phyloP scores from a whole-genome alignment of 2,797 vertebrate genomes.

The Acanthopagrus latus region DNA sequence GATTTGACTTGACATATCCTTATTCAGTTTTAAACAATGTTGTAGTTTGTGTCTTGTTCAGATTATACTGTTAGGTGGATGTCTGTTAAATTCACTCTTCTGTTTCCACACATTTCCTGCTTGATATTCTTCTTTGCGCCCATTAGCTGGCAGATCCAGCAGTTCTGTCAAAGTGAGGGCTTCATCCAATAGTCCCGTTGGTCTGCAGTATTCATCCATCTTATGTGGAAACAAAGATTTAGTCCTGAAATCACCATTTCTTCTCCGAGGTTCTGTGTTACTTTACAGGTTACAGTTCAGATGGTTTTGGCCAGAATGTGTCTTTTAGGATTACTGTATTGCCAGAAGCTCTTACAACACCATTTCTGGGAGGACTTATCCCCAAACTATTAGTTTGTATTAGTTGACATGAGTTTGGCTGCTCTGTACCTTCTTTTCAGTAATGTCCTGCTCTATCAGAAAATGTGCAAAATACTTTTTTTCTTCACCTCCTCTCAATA shows the following conservation, averaged over 20 bases:
- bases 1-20: neutral
- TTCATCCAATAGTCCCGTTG: constrained; percentile 20
- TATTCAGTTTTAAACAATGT: neutral
- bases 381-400: constrained; percentile 15
- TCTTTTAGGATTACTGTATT: constrained; percentile 30
- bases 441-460: neutral
- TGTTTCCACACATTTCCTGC: constrained; percentile 5
- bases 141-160: constrained; percentile 2
- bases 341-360: constrained; percentile 31
- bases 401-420: constrained; percentile 9
- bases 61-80: neutral
- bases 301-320: constrained; percentile 5
- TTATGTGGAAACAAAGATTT: neutral
- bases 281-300: constrained; percentile 31
- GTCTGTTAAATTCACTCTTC: neutral
- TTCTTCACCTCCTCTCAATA: neutral
- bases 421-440: neutral
- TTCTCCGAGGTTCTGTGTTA: constrained; percentile 6
- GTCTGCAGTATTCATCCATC: constrained; percentile 24
- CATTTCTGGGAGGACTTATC: constrained; percentile 7
- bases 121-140: neutral
- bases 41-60: neutral
- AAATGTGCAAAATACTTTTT: neutral
- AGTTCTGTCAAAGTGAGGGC: constrained; percentile 19
- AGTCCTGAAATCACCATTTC: neutral